Evolutionary conservation across 2,797 vertebrate genomes (phyloP).

Genomic region (Crossoptilon crossoptilon): DNA sequence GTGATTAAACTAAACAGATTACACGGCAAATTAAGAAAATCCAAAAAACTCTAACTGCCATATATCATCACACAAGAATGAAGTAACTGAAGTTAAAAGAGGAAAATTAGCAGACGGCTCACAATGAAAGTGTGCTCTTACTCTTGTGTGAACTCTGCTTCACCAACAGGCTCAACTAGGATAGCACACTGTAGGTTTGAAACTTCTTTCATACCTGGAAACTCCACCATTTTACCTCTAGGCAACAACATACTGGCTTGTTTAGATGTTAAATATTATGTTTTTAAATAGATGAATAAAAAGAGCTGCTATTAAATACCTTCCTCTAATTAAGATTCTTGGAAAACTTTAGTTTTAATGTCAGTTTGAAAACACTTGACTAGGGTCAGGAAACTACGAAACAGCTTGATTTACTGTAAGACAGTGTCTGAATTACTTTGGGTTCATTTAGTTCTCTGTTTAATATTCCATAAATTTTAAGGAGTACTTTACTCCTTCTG

Average conservation of each 20-base stretch:
- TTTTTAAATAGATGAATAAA: neutral
- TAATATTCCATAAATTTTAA: constrained; percentile 47
- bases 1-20: neutral
- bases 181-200: neutral
- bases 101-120: neutral
- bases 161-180: neutral
- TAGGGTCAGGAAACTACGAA: neutral
- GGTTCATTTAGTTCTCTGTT: constrained; percentile 31
- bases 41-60: neutral
- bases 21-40: neutral
- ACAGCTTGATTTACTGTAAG: constrained; percentile 15
- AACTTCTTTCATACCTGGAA: neutral
- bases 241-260: neutral
- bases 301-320: neutral
- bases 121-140: neutral
- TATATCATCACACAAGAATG: neutral
- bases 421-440: neutral
- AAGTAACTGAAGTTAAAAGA: neutral
- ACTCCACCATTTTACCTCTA: neutral
- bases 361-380: neutral
- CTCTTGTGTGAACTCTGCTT: fast-evolving
- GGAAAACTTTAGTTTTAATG: neutral
- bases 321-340: neutral
- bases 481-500: neutral
- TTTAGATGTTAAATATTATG: neutral